A percentile compares a stretch with the other conserved stretches of the same genome.
These are phyloP conservation scores for Cantharis rufa DNA, from an alignment of 2,888 invertebrate genomes.

Conservation along the genomic window DNA sequence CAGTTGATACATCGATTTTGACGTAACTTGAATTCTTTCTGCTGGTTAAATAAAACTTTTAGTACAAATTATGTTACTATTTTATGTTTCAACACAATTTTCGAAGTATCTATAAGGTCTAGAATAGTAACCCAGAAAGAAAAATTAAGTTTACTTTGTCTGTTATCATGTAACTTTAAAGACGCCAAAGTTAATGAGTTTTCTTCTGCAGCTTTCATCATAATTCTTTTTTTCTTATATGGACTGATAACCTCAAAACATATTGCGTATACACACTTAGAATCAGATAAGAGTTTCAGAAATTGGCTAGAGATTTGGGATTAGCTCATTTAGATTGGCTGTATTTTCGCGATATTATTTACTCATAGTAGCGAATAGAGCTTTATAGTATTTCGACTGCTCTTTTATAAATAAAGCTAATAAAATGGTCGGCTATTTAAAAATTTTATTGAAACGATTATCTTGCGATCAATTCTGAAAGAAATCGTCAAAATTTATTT, in stretches of 20 bases:
- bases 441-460: not conserved
- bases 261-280: constrained; percentile 32
- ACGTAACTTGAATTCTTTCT: not conserved
- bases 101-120: not conserved
- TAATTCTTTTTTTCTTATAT: constrained; percentile 25
- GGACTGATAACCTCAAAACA: constrained; percentile 27
- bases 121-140: not conserved
- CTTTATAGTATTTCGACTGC: not conserved
- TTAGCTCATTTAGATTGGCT: constrained; percentile 37
- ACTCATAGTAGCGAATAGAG: not conserved
- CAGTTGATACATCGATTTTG: not conserved
- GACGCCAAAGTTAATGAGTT: constrained; percentile 15
- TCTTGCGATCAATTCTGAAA: not conserved
- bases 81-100: not conserved
- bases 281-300: constrained; percentile 36
- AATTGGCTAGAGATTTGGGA: constrained; percentile 38
- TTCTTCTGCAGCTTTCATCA: constrained; percentile 18
- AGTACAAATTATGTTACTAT: not conserved
- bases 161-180: constrained; percentile 12
- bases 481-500: not conserved
- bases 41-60: not conserved
- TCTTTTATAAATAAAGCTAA: not conserved
- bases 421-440: not conserved
- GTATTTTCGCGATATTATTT: constrained; percentile 13
- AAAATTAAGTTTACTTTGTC: constrained; percentile 19